Base-by-base conservation (phyloP, 1,140 invertebrate genomes). In the Trichoplusia ni region DNA sequence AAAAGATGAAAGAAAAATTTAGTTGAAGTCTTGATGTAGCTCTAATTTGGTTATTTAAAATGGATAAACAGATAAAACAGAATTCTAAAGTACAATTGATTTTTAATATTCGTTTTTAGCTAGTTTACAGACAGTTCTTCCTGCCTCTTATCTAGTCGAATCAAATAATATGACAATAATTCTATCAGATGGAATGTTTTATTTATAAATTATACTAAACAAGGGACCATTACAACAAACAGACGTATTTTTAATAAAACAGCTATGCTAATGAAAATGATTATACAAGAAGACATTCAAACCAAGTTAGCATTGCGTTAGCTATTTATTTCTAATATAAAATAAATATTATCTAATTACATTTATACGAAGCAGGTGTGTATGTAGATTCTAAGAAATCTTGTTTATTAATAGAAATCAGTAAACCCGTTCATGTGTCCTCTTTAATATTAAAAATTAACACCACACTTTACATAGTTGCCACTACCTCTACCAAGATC, bases 381-480 rank as follows among this genome's bases (percentile, higher is more conserved):
- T 29, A 14, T 25, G 6, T 0, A 9, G 37, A 25, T 42, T 31
- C 53, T 29, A 21, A 42, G 53, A 58, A 58, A 58, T 58, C 53
- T 40, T 42, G 53, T 58, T 58, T 58, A 58, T 58, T 42, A 58
- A 58, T 58, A 58, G 49, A 54, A 53, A 54, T 33, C 33, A 37
- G 37, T 58, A 58, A 58, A 42, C 53, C 53, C 11, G 53, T 58
- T 58, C 42, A 38, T 42, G 19, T 40, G 53, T 58, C 53, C 53
- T 58, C 53, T 58, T 58, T 58, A 42, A 58, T 58, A 58, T 58
- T 42, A 58, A 58, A 58, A 58, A 58, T 58, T 42, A 42, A 40
- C 53, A 58, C 37, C 16, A 18, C 11, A 14, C 11, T 47, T 37
- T 42, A 58, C 53, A 42, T 58, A 58, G 53, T 58, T 42, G 53